Evolutionary conservation across 2,888 invertebrate genomes (phyloP).

Genomic region (Coremacera marginata): DNA sequence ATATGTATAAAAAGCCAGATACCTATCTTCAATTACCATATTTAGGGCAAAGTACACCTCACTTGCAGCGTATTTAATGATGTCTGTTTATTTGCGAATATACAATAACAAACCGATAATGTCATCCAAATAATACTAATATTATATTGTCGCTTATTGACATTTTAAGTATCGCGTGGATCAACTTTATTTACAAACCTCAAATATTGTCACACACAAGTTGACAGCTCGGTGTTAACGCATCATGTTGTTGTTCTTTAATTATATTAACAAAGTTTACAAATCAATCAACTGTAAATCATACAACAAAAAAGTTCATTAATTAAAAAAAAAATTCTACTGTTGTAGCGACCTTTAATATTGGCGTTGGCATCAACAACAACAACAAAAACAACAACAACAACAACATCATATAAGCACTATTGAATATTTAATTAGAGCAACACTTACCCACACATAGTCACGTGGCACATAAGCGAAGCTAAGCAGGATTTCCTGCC

Average conservation of each 20-base stretch:
- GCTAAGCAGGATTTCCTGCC: not conserved
- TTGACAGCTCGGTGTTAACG: conserved; percentile 25
- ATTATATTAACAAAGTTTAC: conserved; percentile 28
- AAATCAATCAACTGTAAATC: conserved; percentile 41
- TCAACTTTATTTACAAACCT: conserved; percentile 10
- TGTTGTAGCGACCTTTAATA: not conserved
- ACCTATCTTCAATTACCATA: no score
- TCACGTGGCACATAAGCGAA: not conserved
- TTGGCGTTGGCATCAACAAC: not conserved
- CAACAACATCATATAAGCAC: not conserved
- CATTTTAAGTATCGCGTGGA: not conserved
- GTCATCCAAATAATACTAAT: no score
- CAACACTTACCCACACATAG: conserved; percentile 14
- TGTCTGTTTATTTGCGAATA: no score
- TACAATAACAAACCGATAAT: no score
- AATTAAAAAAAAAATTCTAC: not conserved
- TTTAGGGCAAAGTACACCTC: no score
- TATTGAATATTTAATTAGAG: conserved; percentile 29
- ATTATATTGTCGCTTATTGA: no score
- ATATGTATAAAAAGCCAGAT: no score
- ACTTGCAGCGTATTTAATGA: no score
- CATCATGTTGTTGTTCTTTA: not conserved
- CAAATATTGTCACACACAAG: not conserved
- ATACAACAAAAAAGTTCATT: not conserved
- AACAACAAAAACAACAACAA: no score